These are phyloP conservation scores for Nycticebus coucang DNA, from an alignment of 2,113 vertebrate genomes.

Conservation along the genomic window DNA sequence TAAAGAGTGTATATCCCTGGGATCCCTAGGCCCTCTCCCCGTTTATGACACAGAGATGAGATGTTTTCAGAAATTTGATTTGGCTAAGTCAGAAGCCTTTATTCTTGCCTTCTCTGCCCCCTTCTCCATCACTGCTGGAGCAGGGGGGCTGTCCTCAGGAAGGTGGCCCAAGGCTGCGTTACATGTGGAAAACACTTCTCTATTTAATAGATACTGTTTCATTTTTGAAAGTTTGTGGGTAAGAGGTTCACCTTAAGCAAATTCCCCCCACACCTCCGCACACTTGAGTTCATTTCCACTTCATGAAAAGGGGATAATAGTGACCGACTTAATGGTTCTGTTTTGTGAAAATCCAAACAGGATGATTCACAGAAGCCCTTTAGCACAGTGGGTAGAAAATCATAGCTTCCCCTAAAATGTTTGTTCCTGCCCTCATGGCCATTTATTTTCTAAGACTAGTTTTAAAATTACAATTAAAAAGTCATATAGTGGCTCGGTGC, in stretches of 20 bases:
- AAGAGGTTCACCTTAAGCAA: neutral
- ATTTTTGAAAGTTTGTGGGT: neutral
- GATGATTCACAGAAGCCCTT: neutral
- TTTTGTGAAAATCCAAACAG: neutral
- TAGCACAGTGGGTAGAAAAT: neutral
- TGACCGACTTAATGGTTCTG: neutral
- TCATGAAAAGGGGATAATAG: neutral
- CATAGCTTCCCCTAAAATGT: neutral
- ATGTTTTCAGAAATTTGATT: slow-evolving; percentile 36
- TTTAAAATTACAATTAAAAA: neutral
- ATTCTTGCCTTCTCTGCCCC: neutral
- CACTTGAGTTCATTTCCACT: neutral
- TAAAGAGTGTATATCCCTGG: neutral
- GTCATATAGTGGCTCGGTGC: neutral
- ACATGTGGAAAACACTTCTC: neutral
- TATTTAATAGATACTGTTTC: neutral
- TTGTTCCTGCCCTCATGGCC: neutral
- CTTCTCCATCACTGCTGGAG: neutral
- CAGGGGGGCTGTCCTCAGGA: neutral
- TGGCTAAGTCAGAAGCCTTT: neutral
- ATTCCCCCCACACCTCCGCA: neutral
- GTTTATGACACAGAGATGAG: neutral
- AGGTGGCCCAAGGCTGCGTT: neutral
- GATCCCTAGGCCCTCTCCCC: neutral
- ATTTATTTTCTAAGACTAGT: neutral